These are phyloP conservation scores for Quadriops clusia DNA, from an alignment of 2,888 invertebrate species.

Conservation along the genomic window DNA sequence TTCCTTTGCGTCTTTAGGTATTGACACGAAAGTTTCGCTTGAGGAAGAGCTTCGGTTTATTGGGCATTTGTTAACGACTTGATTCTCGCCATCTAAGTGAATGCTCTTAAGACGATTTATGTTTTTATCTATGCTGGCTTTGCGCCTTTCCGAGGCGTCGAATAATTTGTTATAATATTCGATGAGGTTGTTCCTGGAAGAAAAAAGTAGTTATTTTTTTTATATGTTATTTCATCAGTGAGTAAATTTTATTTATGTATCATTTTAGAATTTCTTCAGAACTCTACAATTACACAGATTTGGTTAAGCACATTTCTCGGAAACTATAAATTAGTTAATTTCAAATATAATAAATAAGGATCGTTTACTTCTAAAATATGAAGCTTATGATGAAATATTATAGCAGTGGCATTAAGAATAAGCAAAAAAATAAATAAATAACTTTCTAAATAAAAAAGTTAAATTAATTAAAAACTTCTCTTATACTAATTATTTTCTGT, in stretches of 20 bases:
- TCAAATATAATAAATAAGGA: constrained; percentile 2
- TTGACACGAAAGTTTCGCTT: constrained; percentile 9
- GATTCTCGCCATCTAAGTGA: constrained; percentile 4
- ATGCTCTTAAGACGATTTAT: constrained; percentile 21
- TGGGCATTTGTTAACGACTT: not conserved
- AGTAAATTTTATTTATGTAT: too few relatives aligned
- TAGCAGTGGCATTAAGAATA: too few relatives aligned
- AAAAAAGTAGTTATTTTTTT: constrained; percentile 8
- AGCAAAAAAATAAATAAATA: too few relatives aligned
- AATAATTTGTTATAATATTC: constrained; percentile 53
- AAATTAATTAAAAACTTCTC: too few relatives aligned
- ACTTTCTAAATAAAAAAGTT: too few relatives aligned
- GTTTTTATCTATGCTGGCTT: constrained; percentile 27
- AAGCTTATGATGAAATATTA: constrained; percentile 2
- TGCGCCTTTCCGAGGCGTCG: constrained; percentile 45
- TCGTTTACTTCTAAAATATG: not conserved
- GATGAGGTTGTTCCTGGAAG: constrained; percentile 45
- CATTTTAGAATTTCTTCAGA: too few relatives aligned
- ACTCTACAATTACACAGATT: too few relatives aligned
- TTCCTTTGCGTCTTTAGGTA: constrained; percentile 12
- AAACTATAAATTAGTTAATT: constrained; percentile 6
- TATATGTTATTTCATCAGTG: too few relatives aligned
- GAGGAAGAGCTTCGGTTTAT: not conserved
- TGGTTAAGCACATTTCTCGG: too few relatives aligned
- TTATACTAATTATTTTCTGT: too few relatives aligned